A percentile compares a stretch with the other conserved stretches of the same genome.
Conservation (phyloP, 2,797 vertebrate genomes). For the Chaetophractus vellerosus region DNA sequence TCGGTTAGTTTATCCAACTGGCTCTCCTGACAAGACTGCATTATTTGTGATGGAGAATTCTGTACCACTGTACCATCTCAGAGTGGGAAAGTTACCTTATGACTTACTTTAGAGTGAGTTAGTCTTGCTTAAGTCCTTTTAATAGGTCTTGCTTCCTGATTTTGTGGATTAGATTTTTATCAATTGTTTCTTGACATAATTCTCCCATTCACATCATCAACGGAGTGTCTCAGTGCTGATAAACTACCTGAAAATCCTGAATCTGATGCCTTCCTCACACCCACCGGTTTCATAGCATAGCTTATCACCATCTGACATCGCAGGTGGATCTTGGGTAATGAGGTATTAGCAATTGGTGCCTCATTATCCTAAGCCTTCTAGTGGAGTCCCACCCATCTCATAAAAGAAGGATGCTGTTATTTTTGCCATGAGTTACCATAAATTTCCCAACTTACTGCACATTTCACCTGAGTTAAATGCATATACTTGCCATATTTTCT, state of each 20-base stretch:
- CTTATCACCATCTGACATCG: slow-evolving; percentile 45
- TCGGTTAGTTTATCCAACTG: background rate
- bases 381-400: slow-evolving; percentile 64
- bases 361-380: slow-evolving; percentile 76
- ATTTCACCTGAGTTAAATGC: slow-evolving; percentile 48
- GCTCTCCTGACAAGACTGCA: background rate
- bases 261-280: slow-evolving; percentile 63
- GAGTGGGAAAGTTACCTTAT: background rate
- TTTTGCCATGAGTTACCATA: slow-evolving; percentile 74
- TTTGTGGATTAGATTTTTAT: slow-evolving; percentile 56
- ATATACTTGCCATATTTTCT: background rate
- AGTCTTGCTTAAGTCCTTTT: background rate
- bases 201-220: background rate
- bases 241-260: slow-evolving; percentile 76
- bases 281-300: slow-evolving; percentile 57
- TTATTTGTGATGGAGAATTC: slow-evolving; percentile 27
- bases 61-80: background rate
- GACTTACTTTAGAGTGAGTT: background rate
- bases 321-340: slow-evolving; percentile 72
- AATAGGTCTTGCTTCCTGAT: background rate
- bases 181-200: slow-evolving; percentile 38
- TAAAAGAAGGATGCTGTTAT: slow-evolving; percentile 73
- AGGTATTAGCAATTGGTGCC: slow-evolving; percentile 70
- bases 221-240: slow-evolving; percentile 44
- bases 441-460: slow-evolving; percentile 65